Conservation (phyloP, 2,888 invertebrate genomes). For the Caenorhabditis wallacei region DNA sequence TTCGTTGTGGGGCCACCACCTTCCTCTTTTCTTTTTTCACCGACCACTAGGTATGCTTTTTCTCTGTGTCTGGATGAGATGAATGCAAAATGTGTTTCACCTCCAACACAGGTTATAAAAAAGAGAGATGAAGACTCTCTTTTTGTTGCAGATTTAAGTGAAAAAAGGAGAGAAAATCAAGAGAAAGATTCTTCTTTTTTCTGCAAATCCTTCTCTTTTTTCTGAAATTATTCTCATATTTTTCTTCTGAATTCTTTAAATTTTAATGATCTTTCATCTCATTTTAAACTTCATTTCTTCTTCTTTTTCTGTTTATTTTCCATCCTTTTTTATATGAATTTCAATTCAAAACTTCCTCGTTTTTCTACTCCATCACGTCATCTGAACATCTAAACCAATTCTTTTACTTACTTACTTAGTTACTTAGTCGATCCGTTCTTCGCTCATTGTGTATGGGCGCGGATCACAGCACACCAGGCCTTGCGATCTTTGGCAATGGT, state of each 20-base stretch:
- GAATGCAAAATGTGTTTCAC: constrained; percentile 40
- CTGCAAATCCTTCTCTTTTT: constrained; percentile 18
- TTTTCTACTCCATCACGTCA: constrained; percentile 28
- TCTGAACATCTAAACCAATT: constrained; percentile 24
- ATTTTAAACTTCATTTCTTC: neutral
- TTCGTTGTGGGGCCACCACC: constrained; percentile 33
- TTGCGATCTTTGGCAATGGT: no score
- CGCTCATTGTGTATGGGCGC: no score
- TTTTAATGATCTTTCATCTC: no score
- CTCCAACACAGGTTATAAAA: constrained; percentile 43
- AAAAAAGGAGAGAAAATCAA: no score
- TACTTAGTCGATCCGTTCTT: no score
- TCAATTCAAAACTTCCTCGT: constrained; percentile 23
- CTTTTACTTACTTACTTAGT: no score
- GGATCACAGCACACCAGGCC: no score
- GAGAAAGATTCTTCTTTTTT: neutral
- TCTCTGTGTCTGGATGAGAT: constrained; percentile 45
- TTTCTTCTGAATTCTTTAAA: no score
- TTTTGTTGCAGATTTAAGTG: neutral
- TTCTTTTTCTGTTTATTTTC: constrained; percentile 4
- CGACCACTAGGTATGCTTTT: constrained; percentile 58
- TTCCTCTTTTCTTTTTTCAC: constrained; percentile 8
- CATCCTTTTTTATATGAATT: constrained; percentile 1
- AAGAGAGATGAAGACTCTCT: neutral
- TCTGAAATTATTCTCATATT: neutral